Conservation (phyloP, 2,888 invertebrate species). For the Aspidapion aeneum region DNA sequence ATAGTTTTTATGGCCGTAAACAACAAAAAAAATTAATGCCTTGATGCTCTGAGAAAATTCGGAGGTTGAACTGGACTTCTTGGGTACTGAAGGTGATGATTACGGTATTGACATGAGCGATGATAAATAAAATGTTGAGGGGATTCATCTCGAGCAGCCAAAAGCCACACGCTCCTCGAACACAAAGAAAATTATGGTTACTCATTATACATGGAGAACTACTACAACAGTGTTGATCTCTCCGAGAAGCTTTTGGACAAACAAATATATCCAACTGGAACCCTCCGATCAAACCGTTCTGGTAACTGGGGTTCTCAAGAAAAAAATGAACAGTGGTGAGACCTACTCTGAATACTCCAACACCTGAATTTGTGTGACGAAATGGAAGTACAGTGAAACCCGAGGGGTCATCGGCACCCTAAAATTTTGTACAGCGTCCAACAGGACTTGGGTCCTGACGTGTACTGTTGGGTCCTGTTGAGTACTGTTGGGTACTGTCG, state of each 20-base stretch:
- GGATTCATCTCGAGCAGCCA: not conserved
- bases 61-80: not conserved
- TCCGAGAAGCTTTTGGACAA: not conserved
- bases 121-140: conserved; percentile 10
- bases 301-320: not conserved
- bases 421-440: no score
- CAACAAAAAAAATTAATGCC: no score
- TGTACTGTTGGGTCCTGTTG: no score
- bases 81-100: not conserved
- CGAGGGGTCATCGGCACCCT: no score
- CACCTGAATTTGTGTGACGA: no score
- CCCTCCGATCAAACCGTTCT: not conserved
- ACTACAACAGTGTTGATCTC: not conserved
- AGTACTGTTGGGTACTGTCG: no score
- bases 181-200: not conserved
- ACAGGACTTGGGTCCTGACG: no score
- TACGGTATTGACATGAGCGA: not conserved
- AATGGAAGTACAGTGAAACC: no score
- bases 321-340: not conserved
- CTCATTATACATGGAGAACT: not conserved
- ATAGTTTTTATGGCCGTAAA: no score
- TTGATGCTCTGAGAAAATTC: no score
- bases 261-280: not conserved
- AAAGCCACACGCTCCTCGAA: not conserved
- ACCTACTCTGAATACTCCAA: not conserved